Evolutionary conservation across 2,113 vertebrate genomes (phyloP).

Genomic region (Charina bottae): DNA sequence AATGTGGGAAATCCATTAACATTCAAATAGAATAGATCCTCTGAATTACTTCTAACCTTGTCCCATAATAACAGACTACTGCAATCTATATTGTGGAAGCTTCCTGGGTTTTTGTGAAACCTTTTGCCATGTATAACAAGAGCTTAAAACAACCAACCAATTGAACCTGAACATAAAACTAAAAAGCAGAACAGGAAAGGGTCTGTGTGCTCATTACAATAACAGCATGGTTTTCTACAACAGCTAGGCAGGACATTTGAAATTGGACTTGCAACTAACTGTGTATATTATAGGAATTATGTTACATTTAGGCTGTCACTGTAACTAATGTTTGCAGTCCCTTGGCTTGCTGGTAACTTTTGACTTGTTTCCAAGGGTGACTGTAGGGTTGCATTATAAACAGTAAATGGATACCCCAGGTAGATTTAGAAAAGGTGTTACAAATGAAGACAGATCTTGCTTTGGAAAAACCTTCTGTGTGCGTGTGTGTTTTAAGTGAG

Average conservation of each 20-base stretch:
- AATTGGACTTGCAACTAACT: slow-evolving; percentile 49
- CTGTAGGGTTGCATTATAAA: slow-evolving; percentile 1
- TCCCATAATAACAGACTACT: neutral
- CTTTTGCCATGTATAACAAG: slow-evolving; percentile 26
- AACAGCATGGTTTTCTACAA: slow-evolving; percentile 63
- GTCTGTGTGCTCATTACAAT: slow-evolving; percentile 50
- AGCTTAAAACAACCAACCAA: slow-evolving; percentile 23
- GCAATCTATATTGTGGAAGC: neutral
- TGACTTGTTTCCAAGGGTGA: slow-evolving; percentile 50
- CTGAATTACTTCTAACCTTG: too few relatives aligned
- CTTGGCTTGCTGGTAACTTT: slow-evolving; percentile 36
- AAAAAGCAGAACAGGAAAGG: slow-evolving; percentile 50
- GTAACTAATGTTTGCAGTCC: slow-evolving; percentile 56
- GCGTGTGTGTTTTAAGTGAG: neutral
- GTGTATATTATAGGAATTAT: slow-evolving; percentile 55
- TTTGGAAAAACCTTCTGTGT: neutral
- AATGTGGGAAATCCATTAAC: neutral
- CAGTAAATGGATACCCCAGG: slow-evolving; percentile 18
- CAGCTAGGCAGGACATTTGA: slow-evolving; percentile 51
- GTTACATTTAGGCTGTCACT: slow-evolving; percentile 62
- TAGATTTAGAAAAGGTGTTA: neutral
- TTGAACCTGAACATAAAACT: slow-evolving; percentile 50
- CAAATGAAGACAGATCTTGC: neutral
- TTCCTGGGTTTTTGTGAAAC: neutral
- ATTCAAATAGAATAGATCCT: neutral